phyloP scores from a whole-genome alignment of 37 sponge, comb jelly and placozoan genomes.

The Lycopodina hypogea region DNA sequence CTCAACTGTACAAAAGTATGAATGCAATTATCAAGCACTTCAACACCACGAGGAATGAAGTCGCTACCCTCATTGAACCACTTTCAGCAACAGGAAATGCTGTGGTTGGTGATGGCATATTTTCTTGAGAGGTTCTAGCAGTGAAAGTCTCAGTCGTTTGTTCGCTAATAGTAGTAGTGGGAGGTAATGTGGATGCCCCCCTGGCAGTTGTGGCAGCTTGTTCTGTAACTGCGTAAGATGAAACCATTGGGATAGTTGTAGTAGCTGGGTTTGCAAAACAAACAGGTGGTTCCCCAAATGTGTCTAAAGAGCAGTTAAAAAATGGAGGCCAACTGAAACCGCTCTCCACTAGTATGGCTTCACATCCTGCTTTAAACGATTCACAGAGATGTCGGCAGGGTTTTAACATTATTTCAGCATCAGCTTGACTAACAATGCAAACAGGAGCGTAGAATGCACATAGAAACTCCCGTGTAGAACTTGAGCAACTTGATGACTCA shows the following conservation, averaged over 20 bases:
- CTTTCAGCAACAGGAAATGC: too few relatives aligned
- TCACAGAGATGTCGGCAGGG: slow-evolving; percentile 36
- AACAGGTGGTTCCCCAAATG: background rate
- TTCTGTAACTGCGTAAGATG: background rate
- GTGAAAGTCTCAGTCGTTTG: too few relatives aligned
- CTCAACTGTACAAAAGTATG: too few relatives aligned
- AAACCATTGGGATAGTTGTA: background rate
- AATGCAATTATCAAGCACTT: too few relatives aligned
- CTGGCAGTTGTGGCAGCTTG: background rate
- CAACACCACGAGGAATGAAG: too few relatives aligned
- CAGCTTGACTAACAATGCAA: background rate
- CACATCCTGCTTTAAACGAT: background rate
- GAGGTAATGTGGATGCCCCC: too few relatives aligned
- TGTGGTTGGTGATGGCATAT: too few relatives aligned
- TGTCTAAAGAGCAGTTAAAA: slow-evolving; percentile 23
- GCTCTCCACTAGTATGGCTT: background rate
- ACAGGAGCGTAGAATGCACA: slow-evolving; percentile 22
- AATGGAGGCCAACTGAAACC: slow-evolving; percentile 3
- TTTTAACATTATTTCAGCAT: background rate
- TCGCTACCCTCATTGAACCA: too few relatives aligned
- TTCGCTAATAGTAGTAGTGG: too few relatives aligned
- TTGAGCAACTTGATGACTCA: slow-evolving; percentile 7
- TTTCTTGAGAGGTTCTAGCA: too few relatives aligned
- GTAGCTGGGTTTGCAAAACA: background rate
- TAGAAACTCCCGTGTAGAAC: slow-evolving; percentile 9